A percentile compares a stretch with the other conserved stretches of the same genome.
These are phyloP conservation scores for Tinea pellionella DNA, from an alignment of 2,888 invertebrate species.

Conservation along the genomic window DNA sequence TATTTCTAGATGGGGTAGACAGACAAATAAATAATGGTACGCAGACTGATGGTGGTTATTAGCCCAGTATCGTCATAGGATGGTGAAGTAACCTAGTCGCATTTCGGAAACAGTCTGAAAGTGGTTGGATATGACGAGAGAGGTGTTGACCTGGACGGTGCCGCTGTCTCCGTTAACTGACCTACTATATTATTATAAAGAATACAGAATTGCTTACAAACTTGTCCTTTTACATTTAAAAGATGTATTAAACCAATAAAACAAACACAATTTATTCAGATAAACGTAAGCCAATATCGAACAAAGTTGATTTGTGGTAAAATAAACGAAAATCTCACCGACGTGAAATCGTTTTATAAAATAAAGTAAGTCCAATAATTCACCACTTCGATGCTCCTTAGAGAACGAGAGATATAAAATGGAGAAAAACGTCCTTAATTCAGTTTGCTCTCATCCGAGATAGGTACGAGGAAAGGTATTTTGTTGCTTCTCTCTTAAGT, in stretches of 20 bases:
- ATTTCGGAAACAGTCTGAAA: too few species aligned
- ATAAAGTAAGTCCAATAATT: conserved; percentile 64
- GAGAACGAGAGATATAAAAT: conserved; percentile 54
- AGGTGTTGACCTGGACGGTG: too few species aligned
- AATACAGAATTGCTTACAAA: too few species aligned
- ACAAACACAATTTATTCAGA: neutral
- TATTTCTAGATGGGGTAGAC: too few species aligned
- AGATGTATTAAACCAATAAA: neutral
- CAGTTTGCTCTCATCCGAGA: conserved; percentile 37
- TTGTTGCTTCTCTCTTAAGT: neutral
- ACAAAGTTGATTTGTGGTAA: conserved; percentile 30
- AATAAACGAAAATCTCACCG: conserved; percentile 51
- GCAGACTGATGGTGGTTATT: too few species aligned
- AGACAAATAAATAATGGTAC: too few species aligned
- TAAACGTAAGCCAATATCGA: neutral
- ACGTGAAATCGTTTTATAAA: conserved; percentile 55
- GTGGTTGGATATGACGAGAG: too few species aligned
- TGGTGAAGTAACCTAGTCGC: too few species aligned
- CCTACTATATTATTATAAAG: too few species aligned
- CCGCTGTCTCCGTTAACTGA: too few species aligned
- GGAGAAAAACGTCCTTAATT: conserved; percentile 62
- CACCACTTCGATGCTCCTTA: conserved; percentile 55
- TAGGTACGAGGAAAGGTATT: neutral
- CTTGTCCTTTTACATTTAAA: neutral
- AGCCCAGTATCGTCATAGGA: too few species aligned